Base-by-base conservation (phyloP, 37 sponge, comb jelly and placozoan species). In the Chondrilla cf. caribensis region DNA sequence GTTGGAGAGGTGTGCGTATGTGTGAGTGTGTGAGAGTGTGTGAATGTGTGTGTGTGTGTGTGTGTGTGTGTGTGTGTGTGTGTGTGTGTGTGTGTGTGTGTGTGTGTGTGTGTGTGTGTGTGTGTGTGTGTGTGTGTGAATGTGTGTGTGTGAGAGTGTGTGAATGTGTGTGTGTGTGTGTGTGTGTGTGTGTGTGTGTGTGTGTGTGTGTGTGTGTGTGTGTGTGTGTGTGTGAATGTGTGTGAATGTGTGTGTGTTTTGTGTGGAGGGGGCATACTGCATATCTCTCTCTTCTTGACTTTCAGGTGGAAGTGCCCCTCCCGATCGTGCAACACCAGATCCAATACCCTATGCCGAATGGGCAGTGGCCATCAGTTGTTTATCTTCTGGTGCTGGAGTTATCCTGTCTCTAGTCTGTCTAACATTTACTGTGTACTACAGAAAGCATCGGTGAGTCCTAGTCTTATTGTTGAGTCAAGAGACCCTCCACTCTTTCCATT, bases 191-290 rank as follows among this genome's bases (percentile, higher is more conserved):
- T 58, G 43, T 37, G 77, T 83, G 84, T 73, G 76, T 83, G 84
- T 73, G 77, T 43, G 60, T 55, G 84, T 83, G 84, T 75, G 60
- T 76, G 44, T 51, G 84, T 84, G 64, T 76, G 78, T 84, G 78
- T 38, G 70, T 82, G 71, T 44, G 72, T 67, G 32, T 62, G 68
- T 67, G 68, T 67, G 68, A 29, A 32, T 67, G 68, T 67, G 68
- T 67, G 68, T 38, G 57, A 18, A 19, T 60, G 33, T 17, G 18
- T 58, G 19, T 58, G 37, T 31, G 80, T 58, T 24, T 58, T 22
- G 14, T 76, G 6, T 24, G 31, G 9, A 47, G 51, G 11, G 51
- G 6, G 11, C 51, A 47, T 47, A 47, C 51, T 47, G 6, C 11
- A 47, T 47, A 47, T 11, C 11, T 11, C 51, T 11, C 11, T 47